Percentiles rank a stretch among this genome's conserved stretches.
These are phyloP conservation scores for Drosophila koepferae DNA, from an alignment of 2,888 invertebrate species.

Conservation along the genomic window DNA sequence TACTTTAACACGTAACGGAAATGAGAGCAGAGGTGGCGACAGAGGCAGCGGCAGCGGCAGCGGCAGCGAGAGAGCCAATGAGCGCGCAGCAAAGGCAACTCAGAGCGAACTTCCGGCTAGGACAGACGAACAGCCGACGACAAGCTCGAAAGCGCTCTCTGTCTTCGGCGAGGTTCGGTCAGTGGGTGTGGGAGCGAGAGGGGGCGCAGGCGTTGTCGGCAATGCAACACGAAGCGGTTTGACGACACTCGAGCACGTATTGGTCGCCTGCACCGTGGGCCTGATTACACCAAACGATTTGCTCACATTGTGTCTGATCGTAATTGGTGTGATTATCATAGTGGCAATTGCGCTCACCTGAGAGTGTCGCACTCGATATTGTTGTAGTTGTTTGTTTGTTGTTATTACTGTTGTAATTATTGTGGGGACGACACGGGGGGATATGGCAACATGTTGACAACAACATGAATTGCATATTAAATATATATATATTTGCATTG, in stretches of 20 bases:
- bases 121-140: constrained; percentile 64
- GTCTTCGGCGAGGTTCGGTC: constrained; percentile 80
- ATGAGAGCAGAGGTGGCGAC: neutral
- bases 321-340: constrained; percentile 91
- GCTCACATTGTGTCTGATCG: constrained; percentile 90
- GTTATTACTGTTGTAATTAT: constrained; percentile 25
- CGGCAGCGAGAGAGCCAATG: constrained; percentile 16
- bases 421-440: neutral
- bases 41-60: neutral
- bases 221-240: constrained; percentile 71
- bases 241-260: constrained; percentile 87
- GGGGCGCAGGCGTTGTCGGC: constrained; percentile 33
- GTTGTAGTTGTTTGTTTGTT: constrained; percentile 47
- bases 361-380: constrained; percentile 50
- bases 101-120: constrained; percentile 59
- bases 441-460: constrained; percentile 18
- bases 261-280: constrained; percentile 92
- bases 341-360: constrained; percentile 87
- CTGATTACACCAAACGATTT: constrained; percentile 89
- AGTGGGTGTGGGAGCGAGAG: constrained; percentile 18
- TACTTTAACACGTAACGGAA: constrained; percentile 52
- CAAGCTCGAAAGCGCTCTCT: constrained; percentile 72
- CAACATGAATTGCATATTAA: constrained; percentile 32
- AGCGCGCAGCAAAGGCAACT: constrained; percentile 30
- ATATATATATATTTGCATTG: constrained; percentile 28